Base-by-base conservation (phyloP, 2,888 invertebrate species). In the Cyclophora albipunctata region DNA sequence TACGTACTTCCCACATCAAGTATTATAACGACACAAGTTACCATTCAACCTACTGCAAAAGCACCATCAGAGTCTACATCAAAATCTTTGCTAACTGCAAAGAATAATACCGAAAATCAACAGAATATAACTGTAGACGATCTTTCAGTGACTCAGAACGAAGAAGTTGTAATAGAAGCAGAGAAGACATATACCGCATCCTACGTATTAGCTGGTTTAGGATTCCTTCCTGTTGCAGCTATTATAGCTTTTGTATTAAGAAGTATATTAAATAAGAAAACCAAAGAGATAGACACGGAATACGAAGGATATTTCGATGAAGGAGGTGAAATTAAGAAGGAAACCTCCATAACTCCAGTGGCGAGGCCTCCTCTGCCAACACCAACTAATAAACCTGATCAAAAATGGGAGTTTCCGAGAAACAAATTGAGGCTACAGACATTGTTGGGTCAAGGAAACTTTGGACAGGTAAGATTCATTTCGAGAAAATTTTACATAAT, bases 391-490 rank as follows among this genome's bases (percentile, higher is more conserved):
- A 89, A 90, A 62, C 90, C 91, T 43, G 91, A 91, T 60, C 90
- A 90, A 46, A 90, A 91, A 67, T 93, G 93, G 91, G 95, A 95
- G 73, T 95, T 95, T 69, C 94, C 95, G 0, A 89, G 95, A 58
- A 92, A 92, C 57, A 94, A 95, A 65, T 87, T 96, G 45, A 90
- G 94, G 43, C 83, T 96, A 50, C 94, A 95, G 68, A 95, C 95
- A 33, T 89, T 95, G 48, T 81, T 96, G 34, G 96, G 95, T 4
- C 94, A 96, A 80, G 95, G 96, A 40, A 95, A 95, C 78, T 96
- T 96, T 74, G 96, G 96, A 34, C 94, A 93, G 90, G 93, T 92
- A 67, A 64, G 63, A 20, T 56, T 42, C 67, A 34, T 34, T 45
- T 40, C 37, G 46, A 45, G 5, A 0, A 33, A 34, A 35, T 37